Conservation (phyloP, 2,888 invertebrate genomes). For the Erebia epiphron region DNA sequence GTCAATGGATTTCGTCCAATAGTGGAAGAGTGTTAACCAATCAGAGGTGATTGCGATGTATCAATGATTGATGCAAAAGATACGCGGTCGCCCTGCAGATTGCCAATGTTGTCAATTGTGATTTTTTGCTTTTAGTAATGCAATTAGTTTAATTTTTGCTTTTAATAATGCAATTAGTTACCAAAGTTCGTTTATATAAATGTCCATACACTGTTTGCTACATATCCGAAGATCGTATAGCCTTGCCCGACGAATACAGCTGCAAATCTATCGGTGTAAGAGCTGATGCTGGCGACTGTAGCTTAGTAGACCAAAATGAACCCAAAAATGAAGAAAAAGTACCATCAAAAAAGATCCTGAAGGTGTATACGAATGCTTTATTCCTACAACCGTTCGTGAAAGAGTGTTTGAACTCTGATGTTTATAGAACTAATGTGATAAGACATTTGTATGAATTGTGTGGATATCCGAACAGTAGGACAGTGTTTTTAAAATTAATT, state of each 20-base stretch:
- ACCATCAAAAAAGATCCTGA: constrained; percentile 47
- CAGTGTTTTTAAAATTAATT: constrained; percentile 70
- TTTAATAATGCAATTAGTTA: constrained; percentile 59
- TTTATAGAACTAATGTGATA: constrained; percentile 62
- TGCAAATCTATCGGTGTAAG: constrained; percentile 60
- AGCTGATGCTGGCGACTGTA: constrained; percentile 45
- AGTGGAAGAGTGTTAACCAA: too few relatives aligned
- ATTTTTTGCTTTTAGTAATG: too few relatives aligned
- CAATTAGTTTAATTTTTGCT: neutral
- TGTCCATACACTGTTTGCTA: constrained; percentile 62
- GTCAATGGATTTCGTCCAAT: too few relatives aligned
- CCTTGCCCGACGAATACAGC: constrained; percentile 53
- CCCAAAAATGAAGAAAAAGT: constrained; percentile 44
- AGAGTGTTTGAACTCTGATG: constrained; percentile 61
- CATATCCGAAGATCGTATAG: constrained; percentile 56
- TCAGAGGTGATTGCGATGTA: too few relatives aligned
- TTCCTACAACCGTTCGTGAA: constrained; percentile 67
- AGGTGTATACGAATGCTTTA: constrained; percentile 54
- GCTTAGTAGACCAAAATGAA: constrained; percentile 46
- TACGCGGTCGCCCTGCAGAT: too few relatives aligned
- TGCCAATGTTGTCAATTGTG: too few relatives aligned
- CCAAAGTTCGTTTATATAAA: constrained; percentile 60
- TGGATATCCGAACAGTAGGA: constrained; percentile 52
- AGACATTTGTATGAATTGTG: constrained; percentile 54
- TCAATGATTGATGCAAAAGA: too few relatives aligned